Conservation (phyloP, 2,113 vertebrate species). For the Nibea albiflora region DNA sequence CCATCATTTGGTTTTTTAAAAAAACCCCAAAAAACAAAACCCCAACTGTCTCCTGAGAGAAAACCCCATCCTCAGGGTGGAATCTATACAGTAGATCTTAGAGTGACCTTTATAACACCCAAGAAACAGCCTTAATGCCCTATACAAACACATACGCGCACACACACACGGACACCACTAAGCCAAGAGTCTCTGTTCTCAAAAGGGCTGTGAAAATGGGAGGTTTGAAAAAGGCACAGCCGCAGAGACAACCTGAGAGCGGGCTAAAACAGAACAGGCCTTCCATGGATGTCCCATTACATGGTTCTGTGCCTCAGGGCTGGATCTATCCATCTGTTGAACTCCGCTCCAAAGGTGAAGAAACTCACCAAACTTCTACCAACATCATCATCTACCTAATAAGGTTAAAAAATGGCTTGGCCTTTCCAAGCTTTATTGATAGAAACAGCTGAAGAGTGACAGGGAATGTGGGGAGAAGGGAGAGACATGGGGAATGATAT, state of each 20-base stretch:
- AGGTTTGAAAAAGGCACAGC: slow-evolving; percentile 46
- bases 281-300: slow-evolving; percentile 27
- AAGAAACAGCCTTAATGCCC: slow-evolving; percentile 19
- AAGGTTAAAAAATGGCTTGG: too few species aligned
- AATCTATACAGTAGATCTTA: not conserved
- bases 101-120: slow-evolving; percentile 38
- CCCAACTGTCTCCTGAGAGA: not conserved
- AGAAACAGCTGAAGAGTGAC: too few species aligned
- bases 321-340: slow-evolving; percentile 7
- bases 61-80: not conserved
- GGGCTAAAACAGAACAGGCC: slow-evolving; percentile 26
- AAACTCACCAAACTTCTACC: slow-evolving; percentile 9
- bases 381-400: slow-evolving; percentile 2
- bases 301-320: slow-evolving; percentile 25
- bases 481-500: too few species aligned
- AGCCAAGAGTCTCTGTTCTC: slow-evolving; percentile 19
- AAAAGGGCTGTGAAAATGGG: slow-evolving; percentile 35
- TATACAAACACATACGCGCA: not conserved
- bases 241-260: slow-evolving; percentile 32
- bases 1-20: slow-evolving; percentile 31
- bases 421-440: too few species aligned
- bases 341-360: slow-evolving; percentile 23
- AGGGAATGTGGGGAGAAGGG: too few species aligned
- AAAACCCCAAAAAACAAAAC: not conserved
- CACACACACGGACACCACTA: not conserved